These are phyloP conservation scores for Leucophora obtusa DNA, from an alignment of 2,888 invertebrate genomes.

Conservation along the genomic window DNA sequence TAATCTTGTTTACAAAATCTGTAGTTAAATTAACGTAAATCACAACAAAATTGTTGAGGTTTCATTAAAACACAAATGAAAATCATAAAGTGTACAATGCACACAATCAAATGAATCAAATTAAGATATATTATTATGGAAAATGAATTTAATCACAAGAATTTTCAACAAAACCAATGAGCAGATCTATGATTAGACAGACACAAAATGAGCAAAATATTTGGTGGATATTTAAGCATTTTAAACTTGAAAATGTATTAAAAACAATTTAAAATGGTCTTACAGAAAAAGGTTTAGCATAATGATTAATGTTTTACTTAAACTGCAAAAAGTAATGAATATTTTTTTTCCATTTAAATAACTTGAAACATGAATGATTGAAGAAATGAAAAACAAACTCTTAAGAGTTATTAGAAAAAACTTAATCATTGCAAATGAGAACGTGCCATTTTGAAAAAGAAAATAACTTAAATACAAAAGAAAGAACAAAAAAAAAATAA, in stretches of 20 bases:
- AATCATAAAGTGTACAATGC: conserved; percentile 15
- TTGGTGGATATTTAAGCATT: not conserved
- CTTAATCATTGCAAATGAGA: conserved; percentile 43
- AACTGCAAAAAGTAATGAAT: conserved; percentile 1
- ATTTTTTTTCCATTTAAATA: not conserved
- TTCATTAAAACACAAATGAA: conserved; percentile 1
- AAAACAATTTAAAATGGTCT: not conserved
- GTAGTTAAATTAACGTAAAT: conserved; percentile 30
- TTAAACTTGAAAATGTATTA: not conserved
- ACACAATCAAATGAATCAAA: conserved; percentile 11
- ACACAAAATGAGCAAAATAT: too few relatives aligned
- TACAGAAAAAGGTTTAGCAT: not conserved
- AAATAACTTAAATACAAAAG: not conserved
- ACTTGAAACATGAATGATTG: not conserved
- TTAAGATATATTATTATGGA: not conserved
- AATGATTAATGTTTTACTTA: conserved; percentile 35
- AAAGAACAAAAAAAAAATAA: not conserved
- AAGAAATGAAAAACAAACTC: conserved; percentile 14
- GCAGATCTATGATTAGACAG: too few relatives aligned
- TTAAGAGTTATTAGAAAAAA: conserved; percentile 37
- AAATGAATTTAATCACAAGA: too few relatives aligned
- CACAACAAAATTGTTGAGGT: conserved; percentile 26
- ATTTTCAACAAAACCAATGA: not conserved
- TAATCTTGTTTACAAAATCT: conserved; percentile 17
- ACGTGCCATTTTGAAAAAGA: conserved; percentile 43